A percentile compares a stretch with the other conserved stretches of the same genome.
These are phyloP conservation scores for Steromphala cineraria DNA, from an alignment of 2,888 invertebrate genomes.

Conservation along the genomic window DNA sequence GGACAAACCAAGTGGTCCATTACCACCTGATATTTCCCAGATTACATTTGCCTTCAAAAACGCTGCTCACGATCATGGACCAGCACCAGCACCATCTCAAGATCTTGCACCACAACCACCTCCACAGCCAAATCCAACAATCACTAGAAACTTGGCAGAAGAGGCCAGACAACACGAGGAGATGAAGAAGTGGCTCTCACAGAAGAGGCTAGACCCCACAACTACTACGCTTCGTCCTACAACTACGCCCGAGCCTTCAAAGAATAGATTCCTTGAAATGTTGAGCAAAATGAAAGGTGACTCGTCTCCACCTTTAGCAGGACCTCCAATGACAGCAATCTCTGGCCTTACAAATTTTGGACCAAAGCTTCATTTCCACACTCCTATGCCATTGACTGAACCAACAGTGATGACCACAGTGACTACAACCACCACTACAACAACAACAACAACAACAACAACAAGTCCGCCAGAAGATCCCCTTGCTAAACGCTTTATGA, in stretches of 20 bases:
- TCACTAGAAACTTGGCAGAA: background rate
- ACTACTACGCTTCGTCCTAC: background rate
- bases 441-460: background rate
- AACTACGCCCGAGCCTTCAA: background rate
- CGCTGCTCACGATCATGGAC: background rate
- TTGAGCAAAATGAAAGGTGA: background rate
- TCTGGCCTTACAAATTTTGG: background rate
- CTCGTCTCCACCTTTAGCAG: background rate
- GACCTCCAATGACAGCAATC: background rate
- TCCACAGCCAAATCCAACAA: background rate
- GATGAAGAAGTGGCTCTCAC: background rate
- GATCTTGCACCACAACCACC: background rate
- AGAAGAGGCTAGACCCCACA: background rate
- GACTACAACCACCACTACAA: background rate
- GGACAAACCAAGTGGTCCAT: no score
- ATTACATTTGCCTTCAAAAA: no score
- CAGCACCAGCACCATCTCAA: background rate
- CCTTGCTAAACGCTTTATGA: background rate
- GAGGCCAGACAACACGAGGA: background rate
- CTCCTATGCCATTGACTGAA: background rate
- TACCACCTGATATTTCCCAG: no score
- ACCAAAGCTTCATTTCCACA: background rate
- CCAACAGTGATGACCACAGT: background rate
- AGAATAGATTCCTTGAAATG: background rate
- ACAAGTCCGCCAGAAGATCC: background rate